These are phyloP conservation scores for Spheniscus humboldti DNA, from an alignment of 2,797 vertebrate genomes.

Conservation along the genomic window DNA sequence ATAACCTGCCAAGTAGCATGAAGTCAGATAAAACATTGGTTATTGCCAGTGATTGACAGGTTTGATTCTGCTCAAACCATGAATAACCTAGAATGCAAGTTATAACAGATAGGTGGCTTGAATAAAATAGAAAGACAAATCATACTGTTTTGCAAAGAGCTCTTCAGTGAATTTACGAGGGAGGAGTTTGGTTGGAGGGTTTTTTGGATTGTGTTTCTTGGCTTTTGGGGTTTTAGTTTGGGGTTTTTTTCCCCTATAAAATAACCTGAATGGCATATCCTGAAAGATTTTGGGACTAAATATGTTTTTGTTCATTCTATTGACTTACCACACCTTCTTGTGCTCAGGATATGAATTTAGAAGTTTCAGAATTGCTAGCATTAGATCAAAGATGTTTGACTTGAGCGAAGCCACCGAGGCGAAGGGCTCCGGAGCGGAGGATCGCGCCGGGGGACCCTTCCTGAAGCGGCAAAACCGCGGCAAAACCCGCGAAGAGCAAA, in stretches of 20 bases:
- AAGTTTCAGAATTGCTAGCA: neutral
- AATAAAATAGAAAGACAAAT: neutral
- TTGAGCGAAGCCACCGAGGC: too few species aligned
- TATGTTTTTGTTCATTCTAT: neutral
- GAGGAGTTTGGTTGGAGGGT: rapidly evolving
- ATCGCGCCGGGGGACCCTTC: too few species aligned
- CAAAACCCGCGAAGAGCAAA: too few species aligned
- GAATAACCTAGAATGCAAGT: neutral
- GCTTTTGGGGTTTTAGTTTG: neutral
- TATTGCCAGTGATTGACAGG: rapidly evolving
- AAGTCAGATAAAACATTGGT: neutral
- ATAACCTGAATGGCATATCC: neutral
- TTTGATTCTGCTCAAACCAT: neutral
- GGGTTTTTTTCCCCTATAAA: neutral
- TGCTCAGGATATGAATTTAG: neutral
- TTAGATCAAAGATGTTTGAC: neutral
- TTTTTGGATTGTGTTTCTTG: neutral
- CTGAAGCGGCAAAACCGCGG: too few species aligned
- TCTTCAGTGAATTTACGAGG: neutral
- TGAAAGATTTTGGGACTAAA: neutral
- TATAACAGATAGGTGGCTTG: neutral
- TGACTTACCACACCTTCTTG: neutral
- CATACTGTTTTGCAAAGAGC: neutral
- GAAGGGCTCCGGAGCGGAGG: too few species aligned
- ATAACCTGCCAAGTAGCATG: neutral